Percentiles rank a stretch among this genome's conserved stretches.
Conservation (phyloP, 1,140 invertebrate genomes). For the Mya arenaria region DNA sequence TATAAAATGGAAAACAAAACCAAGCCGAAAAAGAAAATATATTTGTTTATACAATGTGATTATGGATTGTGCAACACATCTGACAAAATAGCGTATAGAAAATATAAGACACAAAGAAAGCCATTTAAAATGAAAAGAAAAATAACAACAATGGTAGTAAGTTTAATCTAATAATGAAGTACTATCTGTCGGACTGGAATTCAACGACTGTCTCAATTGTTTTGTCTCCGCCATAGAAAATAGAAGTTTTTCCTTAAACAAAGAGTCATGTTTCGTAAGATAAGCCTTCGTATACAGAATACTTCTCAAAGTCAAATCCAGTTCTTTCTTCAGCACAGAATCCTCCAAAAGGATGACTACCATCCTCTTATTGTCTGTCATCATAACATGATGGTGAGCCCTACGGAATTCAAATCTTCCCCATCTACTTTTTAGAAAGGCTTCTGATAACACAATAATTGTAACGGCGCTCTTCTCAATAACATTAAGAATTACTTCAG, state of each 20-base stretch:
- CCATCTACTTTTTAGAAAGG: conserved; percentile 34
- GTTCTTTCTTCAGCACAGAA: neutral
- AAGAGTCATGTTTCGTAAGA: neutral
- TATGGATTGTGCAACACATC: no score
- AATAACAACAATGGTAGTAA: no score
- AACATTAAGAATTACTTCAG: conserved; percentile 18
- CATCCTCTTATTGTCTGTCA: conserved; percentile 10
- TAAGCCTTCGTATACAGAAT: conserved; percentile 43
- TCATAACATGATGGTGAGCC: conserved; percentile 13
- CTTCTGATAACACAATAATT: conserved; percentile 9
- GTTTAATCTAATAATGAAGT: no score
- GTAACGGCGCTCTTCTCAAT: conserved; percentile 20
- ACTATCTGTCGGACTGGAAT: no score
- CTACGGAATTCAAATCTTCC: conserved; percentile 37
- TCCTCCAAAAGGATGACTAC: conserved; percentile 25
- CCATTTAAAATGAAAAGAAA: no score
- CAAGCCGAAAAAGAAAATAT: no score
- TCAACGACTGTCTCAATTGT: no score
- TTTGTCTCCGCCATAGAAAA: no score
- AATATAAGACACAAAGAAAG: no score
- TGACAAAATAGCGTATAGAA: no score
- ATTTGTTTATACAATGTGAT: no score
- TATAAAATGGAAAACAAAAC: no score
- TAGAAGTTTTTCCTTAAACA: conserved; percentile 36
- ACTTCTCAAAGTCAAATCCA: conserved; percentile 32